These are phyloP conservation scores for Rhabdornis inornatus DNA, from an alignment of 2,113 vertebrate genomes.

Conservation along the genomic window DNA sequence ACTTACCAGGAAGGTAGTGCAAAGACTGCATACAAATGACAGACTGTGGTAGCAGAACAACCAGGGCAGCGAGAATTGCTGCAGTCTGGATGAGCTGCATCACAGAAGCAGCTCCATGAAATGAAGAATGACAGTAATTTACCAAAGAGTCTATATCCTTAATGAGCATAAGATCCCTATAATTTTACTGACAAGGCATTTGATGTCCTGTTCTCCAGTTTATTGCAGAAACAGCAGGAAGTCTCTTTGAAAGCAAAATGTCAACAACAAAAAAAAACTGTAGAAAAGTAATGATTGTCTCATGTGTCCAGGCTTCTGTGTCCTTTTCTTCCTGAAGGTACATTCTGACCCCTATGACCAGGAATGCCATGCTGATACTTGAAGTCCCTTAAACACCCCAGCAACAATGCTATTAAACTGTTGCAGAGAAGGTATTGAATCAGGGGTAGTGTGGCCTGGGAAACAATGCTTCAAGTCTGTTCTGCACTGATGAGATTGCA, in stretches of 20 bases:
- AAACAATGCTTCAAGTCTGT: neutral
- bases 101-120: slow-evolving; percentile 7
- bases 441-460: neutral
- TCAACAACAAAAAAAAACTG: neutral
- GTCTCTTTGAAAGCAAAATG: neutral
- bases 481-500: neutral
- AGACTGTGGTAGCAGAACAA: neutral
- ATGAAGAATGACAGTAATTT: slow-evolving; percentile 54
- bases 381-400: neutral
- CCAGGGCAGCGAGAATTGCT: neutral
- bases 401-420: neutral
- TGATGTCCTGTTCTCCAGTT: neutral
- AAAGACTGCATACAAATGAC: neutral
- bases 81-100: neutral
- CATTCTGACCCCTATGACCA: neutral
- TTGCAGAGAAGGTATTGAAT: neutral
- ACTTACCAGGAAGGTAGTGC: neutral
- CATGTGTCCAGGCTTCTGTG: neutral
- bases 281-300: neutral
- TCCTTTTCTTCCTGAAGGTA: neutral
- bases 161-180: slow-evolving; percentile 13
- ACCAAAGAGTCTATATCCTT: slow-evolving; percentile 6
- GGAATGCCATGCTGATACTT: neutral
- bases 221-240: slow-evolving; percentile 13
- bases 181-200: slow-evolving; percentile 21